Conservation (phyloP, 2,113 vertebrate species). For the Dissostichus mawsoni region DNA sequence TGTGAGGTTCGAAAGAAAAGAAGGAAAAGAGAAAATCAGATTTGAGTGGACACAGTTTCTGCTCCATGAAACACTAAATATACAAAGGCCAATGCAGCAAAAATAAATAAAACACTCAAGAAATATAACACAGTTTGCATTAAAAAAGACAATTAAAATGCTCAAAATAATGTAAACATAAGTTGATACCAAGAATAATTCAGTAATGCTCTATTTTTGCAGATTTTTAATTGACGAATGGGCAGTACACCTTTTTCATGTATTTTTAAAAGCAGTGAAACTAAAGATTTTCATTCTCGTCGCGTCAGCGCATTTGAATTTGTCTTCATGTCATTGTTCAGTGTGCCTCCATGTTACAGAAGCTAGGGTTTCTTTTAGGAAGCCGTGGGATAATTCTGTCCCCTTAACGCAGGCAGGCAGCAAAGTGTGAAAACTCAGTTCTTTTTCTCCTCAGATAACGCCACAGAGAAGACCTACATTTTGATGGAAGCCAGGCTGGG, state of each 20-base stretch:
- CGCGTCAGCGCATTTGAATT: not conserved
- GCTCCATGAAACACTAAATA: not conserved
- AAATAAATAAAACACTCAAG: not conserved
- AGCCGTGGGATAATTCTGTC: not conserved
- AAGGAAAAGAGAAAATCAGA: too few species aligned
- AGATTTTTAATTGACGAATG: not conserved
- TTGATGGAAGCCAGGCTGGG: constrained; percentile 96
- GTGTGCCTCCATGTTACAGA: not conserved
- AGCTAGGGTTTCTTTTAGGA: not conserved
- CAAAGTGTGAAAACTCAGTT: not conserved
- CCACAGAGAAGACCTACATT: constrained; percentile 87
- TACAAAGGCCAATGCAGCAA: not conserved
- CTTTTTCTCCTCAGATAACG: constrained; percentile 81
- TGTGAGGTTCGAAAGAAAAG: not conserved
- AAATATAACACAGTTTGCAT: not conserved
- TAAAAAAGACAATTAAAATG: not conserved
- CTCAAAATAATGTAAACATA: not conserved
- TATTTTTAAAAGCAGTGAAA: not conserved
- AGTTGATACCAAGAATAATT: not conserved
- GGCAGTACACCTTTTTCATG: not conserved
- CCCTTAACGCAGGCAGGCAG: not conserved
- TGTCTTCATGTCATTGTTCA: not conserved
- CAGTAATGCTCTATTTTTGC: not conserved
- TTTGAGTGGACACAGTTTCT: too few species aligned
- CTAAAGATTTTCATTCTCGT: not conserved